Percentiles rank a stretch among this genome's conserved stretches.
phyloP scores from a whole-genome alignment of 2,113 vertebrate species.

The Leptobrachium leishanense region DNA sequence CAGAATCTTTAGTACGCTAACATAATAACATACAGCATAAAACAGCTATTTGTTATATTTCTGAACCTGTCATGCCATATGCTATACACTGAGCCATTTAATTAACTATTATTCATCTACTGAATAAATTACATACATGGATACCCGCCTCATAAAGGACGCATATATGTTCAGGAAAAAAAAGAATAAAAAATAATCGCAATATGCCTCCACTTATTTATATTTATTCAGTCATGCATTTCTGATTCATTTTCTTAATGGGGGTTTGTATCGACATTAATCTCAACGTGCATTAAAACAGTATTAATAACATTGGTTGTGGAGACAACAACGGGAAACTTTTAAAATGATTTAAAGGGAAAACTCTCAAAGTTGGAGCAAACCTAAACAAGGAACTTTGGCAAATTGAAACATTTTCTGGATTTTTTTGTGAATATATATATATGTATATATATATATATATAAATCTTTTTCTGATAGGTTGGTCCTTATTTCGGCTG shows the following conservation, averaged over 20 bases:
- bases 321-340: neutral
- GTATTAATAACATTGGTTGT: conserved; percentile 27
- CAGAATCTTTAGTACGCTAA: conserved; percentile 41
- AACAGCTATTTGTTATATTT: conserved; percentile 42
- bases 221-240: conserved; percentile 38
- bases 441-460: too few relatives aligned
- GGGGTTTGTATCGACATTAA: conserved; percentile 37
- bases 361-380: too few relatives aligned
- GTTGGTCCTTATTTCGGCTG: too few relatives aligned
- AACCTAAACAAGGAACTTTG: too few relatives aligned
- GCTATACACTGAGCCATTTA: conserved; percentile 46
- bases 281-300: conserved; percentile 31
- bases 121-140: conserved; percentile 48
- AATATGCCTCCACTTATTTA: conserved; percentile 36
- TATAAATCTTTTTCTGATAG: too few relatives aligned
- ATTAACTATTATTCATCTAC: conserved; percentile 47
- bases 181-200: conserved; percentile 15
- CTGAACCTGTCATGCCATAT: conserved; percentile 34
- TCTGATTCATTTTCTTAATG: conserved; percentile 45
- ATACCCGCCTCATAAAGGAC: conserved; percentile 22
- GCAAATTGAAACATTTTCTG: too few relatives aligned
- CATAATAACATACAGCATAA: conserved; percentile 42
- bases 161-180: conserved; percentile 23
- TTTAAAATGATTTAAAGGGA: conserved; percentile 14
- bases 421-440: too few relatives aligned